A percentile compares a stretch with the other conserved stretches of the same genome.
These are phyloP conservation scores for Lasaia peninsularis DNA, from an alignment of 1,140 invertebrate genomes.

Conservation along the genomic window DNA sequence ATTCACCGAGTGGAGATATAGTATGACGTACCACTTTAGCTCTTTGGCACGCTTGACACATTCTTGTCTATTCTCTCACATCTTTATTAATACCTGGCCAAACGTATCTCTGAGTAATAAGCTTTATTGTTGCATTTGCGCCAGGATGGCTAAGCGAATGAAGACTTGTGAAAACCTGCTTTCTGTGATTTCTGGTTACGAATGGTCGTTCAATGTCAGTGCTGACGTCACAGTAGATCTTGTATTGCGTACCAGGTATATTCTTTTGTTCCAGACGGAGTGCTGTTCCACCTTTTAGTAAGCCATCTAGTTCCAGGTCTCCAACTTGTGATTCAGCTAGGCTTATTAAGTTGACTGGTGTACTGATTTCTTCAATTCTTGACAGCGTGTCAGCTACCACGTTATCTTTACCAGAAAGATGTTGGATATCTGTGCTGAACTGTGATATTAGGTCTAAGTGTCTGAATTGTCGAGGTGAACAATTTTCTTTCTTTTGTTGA, in stretches of 20 bases:
- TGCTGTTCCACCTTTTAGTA: background rate
- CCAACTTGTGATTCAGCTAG: background rate
- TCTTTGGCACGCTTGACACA: conserved; percentile 20
- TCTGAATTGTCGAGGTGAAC: background rate
- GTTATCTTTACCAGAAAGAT: background rate
- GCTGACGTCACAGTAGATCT: conserved; percentile 21
- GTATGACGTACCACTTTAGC: conserved; percentile 22
- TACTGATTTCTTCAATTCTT: background rate
- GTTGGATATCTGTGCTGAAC: background rate
- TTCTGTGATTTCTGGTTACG: conserved; percentile 2
- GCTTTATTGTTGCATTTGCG: conserved; percentile 11
- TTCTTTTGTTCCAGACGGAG: background rate
- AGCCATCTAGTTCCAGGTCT: background rate
- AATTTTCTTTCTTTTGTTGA: background rate
- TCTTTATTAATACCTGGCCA: conserved; percentile 24
- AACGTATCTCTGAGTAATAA: conserved; percentile 21
- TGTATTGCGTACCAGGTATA: conserved; percentile 2
- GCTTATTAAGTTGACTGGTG: background rate
- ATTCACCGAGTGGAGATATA: conserved; percentile 14
- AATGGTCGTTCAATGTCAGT: conserved; percentile 15
- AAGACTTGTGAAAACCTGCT: conserved; percentile 14
- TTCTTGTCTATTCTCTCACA: conserved; percentile 17
- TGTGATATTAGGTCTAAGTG: background rate
- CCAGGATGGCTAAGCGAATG: conserved; percentile 23
- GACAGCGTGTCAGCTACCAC: background rate